A percentile compares a stretch with the other conserved stretches of the same genome.
phyloP scores from a whole-genome alignment of 2,797 vertebrate species.

The Sarcoramphus papa region DNA sequence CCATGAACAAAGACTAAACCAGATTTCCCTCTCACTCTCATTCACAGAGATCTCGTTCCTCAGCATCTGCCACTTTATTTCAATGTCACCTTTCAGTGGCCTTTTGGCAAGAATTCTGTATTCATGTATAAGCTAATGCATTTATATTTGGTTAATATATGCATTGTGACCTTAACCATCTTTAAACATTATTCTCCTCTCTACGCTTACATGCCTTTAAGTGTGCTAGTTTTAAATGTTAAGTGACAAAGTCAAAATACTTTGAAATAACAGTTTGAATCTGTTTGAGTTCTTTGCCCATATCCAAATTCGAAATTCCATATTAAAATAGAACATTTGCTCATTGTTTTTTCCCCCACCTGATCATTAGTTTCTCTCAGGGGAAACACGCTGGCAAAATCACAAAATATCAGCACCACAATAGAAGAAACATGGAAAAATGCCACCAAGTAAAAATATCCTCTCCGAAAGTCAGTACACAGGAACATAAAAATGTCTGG shows the following conservation, averaged over 20 bases:
- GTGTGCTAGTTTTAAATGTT: background rate
- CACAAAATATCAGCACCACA: background rate
- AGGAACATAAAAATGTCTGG: background rate
- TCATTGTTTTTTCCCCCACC: background rate
- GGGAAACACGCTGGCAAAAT: background rate
- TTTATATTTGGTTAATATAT: background rate
- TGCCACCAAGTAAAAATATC: constrained; percentile 18
- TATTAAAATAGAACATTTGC: constrained; percentile 2
- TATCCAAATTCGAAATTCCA: background rate
- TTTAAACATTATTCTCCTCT: background rate
- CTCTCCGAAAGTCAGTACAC: background rate
- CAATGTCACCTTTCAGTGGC: constrained; percentile 1
- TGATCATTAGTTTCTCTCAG: constrained; percentile 8
- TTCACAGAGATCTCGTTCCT: background rate
- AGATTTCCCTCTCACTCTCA: background rate
- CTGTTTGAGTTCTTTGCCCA: background rate
- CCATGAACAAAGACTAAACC: background rate
- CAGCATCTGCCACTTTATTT: background rate
- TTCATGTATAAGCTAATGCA: background rate
- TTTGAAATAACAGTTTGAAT: background rate
- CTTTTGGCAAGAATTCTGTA: constrained; percentile 15
- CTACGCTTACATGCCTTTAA: background rate
- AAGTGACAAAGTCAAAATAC: background rate
- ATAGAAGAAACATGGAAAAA: constrained; percentile 29
- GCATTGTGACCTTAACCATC: background rate